These are phyloP conservation scores for Sorex maritimensis DNA, from an alignment of 2,797 vertebrate species.

Conservation along the genomic window DNA sequence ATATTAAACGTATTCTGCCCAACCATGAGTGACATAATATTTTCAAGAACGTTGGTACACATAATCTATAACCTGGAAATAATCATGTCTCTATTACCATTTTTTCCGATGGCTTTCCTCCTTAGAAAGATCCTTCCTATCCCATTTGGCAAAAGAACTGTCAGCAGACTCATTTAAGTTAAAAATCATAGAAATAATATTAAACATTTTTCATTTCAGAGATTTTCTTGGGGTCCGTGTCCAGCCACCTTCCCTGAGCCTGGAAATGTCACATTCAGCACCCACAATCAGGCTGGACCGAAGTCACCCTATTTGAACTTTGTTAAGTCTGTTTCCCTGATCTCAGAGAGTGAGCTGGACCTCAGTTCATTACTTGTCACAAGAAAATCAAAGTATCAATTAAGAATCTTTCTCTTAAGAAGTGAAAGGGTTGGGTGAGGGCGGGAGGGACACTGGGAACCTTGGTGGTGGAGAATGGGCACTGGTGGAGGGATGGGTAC, in stretches of 20 bases:
- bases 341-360: background rate
- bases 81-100: slow-evolving; percentile 8
- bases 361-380: background rate
- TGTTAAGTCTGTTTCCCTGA: background rate
- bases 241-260: background rate
- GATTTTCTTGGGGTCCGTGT: background rate
- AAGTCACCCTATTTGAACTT: background rate
- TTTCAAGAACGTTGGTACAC: background rate
- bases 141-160: slow-evolving; percentile 6
- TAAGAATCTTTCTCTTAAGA: background rate
- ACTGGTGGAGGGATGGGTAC: no score
- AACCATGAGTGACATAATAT: background rate
- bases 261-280: background rate
- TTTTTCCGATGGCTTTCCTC: slow-evolving; percentile 6
- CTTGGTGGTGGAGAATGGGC: no score
- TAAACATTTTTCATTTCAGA: background rate
- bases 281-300: background rate
- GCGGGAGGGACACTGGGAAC: no score
- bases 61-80: background rate
- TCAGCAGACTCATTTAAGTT: slow-evolving; percentile 31
- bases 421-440: no score
- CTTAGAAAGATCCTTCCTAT: slow-evolving; percentile 12
- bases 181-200: background rate
- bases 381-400: background rate
- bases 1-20: background rate